Percentiles rank a stretch among this genome's conserved stretches.
These are phyloP conservation scores for Melolontha melolontha DNA, from an alignment of 2,888 invertebrate species.

Conservation along the genomic window DNA sequence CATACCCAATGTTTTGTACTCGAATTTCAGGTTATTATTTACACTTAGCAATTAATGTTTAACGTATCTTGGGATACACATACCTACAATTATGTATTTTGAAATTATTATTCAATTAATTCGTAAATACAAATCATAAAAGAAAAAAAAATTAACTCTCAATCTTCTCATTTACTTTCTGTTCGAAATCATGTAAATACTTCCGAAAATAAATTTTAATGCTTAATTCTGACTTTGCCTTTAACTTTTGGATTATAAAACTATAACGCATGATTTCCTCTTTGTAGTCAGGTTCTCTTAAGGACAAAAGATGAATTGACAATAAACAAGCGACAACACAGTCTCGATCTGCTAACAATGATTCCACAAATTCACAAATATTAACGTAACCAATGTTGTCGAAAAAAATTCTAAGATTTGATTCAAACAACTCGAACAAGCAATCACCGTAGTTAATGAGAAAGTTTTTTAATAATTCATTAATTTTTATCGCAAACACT, in stretches of 20 bases:
- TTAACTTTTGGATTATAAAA: not conserved
- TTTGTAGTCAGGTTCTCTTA: no score
- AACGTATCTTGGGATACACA: no score
- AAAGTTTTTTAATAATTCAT: conserved; percentile 2
- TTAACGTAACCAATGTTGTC: not conserved
- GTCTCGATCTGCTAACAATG: not conserved
- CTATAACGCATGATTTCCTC: no score
- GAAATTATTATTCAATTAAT: no score
- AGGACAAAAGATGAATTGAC: not conserved
- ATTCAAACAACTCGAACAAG: not conserved
- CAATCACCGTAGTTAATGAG: not conserved
- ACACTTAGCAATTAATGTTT: no score
- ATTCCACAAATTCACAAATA: conserved; percentile 2
- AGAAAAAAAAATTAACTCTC: no score
- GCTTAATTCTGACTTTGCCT: not conserved
- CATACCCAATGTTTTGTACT: no score
- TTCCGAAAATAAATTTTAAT: not conserved
- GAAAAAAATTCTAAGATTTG: not conserved
- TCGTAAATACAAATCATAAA: no score
- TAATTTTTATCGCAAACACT: not conserved
- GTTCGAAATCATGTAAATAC: not conserved
- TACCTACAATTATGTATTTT: no score
- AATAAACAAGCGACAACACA: conserved; percentile 9
- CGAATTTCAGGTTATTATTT: no score
- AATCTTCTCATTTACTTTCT: no score